These are phyloP conservation scores for Masticophis lateralis DNA, from an alignment of 2,797 vertebrate species.

Conservation along the genomic window DNA sequence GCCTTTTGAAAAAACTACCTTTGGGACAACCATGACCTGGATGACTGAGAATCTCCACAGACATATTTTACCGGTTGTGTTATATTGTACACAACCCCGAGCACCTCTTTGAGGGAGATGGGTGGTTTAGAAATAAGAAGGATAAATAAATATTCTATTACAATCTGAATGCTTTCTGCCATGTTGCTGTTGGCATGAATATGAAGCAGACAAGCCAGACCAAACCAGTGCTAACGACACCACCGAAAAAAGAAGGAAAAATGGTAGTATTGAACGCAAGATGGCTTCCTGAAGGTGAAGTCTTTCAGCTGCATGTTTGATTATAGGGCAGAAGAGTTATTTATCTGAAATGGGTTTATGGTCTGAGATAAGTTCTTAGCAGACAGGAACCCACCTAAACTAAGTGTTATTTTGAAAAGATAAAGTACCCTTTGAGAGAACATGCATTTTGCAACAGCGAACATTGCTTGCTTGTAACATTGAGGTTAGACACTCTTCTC, in stretches of 20 bases:
- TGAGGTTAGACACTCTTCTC: slow-evolving; percentile 21
- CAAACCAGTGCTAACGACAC: not conserved
- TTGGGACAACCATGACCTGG: not conserved
- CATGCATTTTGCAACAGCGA: slow-evolving; percentile 23
- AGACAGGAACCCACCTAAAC: not conserved
- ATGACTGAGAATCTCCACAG: not conserved
- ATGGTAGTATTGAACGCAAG: not conserved
- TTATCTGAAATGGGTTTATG: not conserved
- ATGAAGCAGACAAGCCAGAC: not conserved
- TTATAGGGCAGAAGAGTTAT: not conserved
- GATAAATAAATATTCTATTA: not conserved
- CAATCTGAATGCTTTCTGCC: not conserved
- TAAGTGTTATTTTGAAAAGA: not conserved
- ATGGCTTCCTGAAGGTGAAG: not conserved
- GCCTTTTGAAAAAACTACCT: not conserved
- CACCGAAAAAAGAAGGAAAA: not conserved
- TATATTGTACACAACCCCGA: not conserved
- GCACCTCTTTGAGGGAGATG: not conserved
- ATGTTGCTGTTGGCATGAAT: not conserved
- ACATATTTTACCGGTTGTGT: not conserved
- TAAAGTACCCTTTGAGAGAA: slow-evolving; percentile 4
- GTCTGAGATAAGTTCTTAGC: not conserved
- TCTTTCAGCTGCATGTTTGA: not conserved
- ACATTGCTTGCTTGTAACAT: slow-evolving; percentile 29
- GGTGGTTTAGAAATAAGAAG: not conserved